phyloP scores from a whole-genome alignment of 1,140 invertebrate species.

The Drosophila neocordata region DNA sequence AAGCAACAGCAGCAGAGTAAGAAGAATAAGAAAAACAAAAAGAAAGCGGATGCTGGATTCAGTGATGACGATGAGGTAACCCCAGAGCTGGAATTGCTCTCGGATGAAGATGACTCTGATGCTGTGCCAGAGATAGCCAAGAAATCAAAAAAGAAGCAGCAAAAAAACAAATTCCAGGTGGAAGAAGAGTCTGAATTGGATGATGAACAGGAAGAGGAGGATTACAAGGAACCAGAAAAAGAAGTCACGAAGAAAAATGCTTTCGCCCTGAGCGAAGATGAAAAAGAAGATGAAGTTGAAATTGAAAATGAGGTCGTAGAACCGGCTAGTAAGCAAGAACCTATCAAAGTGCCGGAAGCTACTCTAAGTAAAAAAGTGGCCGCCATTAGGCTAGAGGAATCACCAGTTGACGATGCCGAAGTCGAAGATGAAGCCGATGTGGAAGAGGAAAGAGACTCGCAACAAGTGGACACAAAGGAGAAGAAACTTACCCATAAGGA shows the following conservation, averaged over 20 bases:
- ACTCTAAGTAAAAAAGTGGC: constrained; percentile 12
- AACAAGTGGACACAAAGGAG: constrained; percentile 80
- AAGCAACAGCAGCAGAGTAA: constrained; percentile 62
- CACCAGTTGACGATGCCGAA: constrained; percentile 7
- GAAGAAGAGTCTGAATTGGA: constrained; percentile 50
- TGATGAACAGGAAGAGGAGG: constrained; percentile 12
- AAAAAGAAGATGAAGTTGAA: constrained; percentile 15
- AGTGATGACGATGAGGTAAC: constrained; percentile 49
- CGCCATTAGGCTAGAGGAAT: constrained; percentile 6
- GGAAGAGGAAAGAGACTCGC: constrained; percentile 37
- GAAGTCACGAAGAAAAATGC: constrained; percentile 28
- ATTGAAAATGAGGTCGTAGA: constrained; percentile 19
- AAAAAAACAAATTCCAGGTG: constrained; percentile 53
- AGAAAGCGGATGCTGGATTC: constrained; percentile 59
- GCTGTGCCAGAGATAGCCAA: constrained; percentile 38
- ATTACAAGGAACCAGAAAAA: constrained; percentile 32
- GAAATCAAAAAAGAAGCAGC: constrained; percentile 61
- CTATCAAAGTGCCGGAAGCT: not conserved
- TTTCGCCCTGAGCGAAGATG: constrained; percentile 22
- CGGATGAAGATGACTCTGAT: constrained; percentile 32
- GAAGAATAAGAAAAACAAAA: constrained; percentile 79
- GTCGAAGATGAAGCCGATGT: constrained; percentile 19
- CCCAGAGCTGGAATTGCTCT: constrained; percentile 17
- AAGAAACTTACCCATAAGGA: constrained; percentile 96
- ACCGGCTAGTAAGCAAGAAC: not conserved